Evolutionary conservation across 2,888 invertebrate genomes (phyloP), one percentile per base, ranked within the genome.

Genomic region (Agriopis leucophaearia): DNA sequence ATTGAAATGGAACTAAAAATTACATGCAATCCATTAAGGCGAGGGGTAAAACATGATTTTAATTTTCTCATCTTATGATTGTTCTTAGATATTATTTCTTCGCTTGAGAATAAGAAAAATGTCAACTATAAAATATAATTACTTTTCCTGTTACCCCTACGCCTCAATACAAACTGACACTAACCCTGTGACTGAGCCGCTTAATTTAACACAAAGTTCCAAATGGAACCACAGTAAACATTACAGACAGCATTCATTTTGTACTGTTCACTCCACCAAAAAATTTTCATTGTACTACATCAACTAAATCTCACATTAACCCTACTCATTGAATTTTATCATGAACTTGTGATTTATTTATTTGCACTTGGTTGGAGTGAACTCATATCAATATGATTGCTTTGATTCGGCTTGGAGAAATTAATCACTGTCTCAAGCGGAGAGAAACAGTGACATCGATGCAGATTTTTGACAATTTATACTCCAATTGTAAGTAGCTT

Each of bases 351-450:
- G 64, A 74, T 76, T 74, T 74, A 69, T 63, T 51, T 77, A 78
- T 73, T 79, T 75, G 72, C 69, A 75, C 73, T 74, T 73, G 69
- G 60, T 69, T 47, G 64, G 63, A 71, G 68, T 78, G 73, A 73
- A 80, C 75, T 75, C 70, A 81, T 78, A 79, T 76, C 77, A 80
- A 74, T 69, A 78, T 80, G 84, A 83, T 83, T 80, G 74, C 80
- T 77, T 81, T 66, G 74, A 74, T 72, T 79, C 81, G 90, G 89
- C 91, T 93, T 90, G 87, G 70, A 76, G 82, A 79, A 75, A 76
- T 74, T 79, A 77, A 77, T 85, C 78, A 85, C 84, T 87, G 89
- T 82, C 85, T 78, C 91, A 91, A 93, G 92, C 89, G 91, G 88
- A 57, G 83, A 87, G 85, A 87, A 89, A 87, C 89, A 91, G 88